phyloP scores from a whole-genome alignment of 2,888 invertebrate species.

The Eupithecia subumbrata region DNA sequence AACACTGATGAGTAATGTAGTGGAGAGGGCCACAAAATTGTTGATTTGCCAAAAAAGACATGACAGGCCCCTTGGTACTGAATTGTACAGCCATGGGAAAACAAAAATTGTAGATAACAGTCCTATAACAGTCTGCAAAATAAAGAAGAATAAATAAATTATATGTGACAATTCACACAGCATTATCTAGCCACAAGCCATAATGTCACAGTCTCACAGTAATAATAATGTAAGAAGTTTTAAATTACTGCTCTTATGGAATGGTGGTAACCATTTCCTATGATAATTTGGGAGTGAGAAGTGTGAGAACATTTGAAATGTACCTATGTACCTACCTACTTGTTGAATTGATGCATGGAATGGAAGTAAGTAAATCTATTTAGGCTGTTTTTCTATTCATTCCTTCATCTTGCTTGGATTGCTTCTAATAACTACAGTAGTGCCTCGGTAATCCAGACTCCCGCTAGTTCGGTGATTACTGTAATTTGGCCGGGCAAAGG shows the following conservation, averaged over 20 bases:
- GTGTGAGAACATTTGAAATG: neutral
- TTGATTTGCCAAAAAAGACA: conserved; percentile 84
- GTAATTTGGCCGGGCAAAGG: no score
- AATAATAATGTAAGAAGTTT: neutral
- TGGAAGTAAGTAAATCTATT: neutral
- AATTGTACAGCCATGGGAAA: conserved; percentile 87
- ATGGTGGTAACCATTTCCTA: neutral
- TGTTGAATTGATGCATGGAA: neutral
- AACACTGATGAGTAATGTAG: conserved; percentile 77
- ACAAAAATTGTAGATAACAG: conserved; percentile 75
- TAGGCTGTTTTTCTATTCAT: neutral
- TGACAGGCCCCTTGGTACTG: conserved; percentile 87
- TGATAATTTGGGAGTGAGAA: neutral
- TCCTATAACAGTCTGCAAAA: conserved; percentile 74
- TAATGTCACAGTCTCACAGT: neutral
- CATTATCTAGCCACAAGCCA: no score
- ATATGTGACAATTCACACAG: no score
- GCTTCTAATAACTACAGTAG: neutral
- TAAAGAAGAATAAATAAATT: neutral
- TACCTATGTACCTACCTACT: neutral
- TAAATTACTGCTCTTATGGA: neutral
- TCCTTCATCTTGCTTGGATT: neutral
- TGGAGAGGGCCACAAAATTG: conserved; percentile 74
- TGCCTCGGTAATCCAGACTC: no score
- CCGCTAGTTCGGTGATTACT: no score